Base-by-base conservation (phyloP, 2,888 invertebrate species). In the Yponomeuta evonymella region DNA sequence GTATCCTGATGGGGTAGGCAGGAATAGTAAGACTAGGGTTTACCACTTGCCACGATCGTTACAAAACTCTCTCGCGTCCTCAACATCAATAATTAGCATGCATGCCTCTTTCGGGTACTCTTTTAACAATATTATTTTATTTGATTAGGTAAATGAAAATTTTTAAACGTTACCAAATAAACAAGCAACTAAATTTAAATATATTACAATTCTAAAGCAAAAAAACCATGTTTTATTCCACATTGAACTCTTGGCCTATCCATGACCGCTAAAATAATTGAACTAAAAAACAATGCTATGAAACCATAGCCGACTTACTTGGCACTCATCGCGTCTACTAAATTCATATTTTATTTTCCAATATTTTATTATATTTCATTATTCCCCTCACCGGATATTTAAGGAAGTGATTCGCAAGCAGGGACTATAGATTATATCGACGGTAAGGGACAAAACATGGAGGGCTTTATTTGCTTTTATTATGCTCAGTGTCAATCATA, bases 401-500 rank as follows among this genome's bases (percentile, higher is more conserved):
- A 62, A 70, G 69, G 69, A 72, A 72, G 63, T 72, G 70, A 70
- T 30, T 72, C 23, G 72, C 64, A 69, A 70, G 51, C 65, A 66
- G 63, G 64, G 33, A 68, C 48, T 11, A 33, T 64, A 66, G 63
- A 71, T 65, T 65, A 66, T 30, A 70, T 70, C 58, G 67, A 33
- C 58, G 62, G 70, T 73, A 74, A 74, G 74, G 73, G 75, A 1
- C 68, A 48, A 23, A 58, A 58, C 51, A 12, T 58, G 65, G 68
- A 70, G 65, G 29, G 63, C 72, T 74, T 75, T 74, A 83, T 85
- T 86, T 85, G 78, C 74, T 72, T 80, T 73, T 76, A 80, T 85
- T 81, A 84, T 74, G 75, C 72, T 72, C 77, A 79, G 75, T 83
- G 85, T 76, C 87, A 85, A 81, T 87, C 86, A 86, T 76, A 79